Evolutionary conservation across 2,113 vertebrate genomes (phyloP).

Genomic region (Suricata suricatta): DNA sequence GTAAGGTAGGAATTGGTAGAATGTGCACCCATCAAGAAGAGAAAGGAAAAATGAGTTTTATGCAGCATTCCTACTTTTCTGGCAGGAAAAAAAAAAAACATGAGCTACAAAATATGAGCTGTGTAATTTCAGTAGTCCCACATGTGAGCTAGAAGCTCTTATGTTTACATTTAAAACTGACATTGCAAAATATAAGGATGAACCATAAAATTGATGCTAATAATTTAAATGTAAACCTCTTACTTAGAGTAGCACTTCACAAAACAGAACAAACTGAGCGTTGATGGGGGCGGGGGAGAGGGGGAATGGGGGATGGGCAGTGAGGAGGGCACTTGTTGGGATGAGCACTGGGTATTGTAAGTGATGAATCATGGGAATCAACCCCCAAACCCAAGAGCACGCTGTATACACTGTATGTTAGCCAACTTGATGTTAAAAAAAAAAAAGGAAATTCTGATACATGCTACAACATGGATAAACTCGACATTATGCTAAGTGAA

Average conservation of each 20-base stretch:
- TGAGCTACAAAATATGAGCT: rapidly evolving
- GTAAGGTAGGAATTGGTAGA: background rate
- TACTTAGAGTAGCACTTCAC: background rate
- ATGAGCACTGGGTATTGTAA: no score
- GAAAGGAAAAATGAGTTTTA: background rate
- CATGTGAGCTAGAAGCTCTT: background rate
- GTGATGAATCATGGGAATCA: no score
- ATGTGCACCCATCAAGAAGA: background rate
- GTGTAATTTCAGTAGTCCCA: background rate
- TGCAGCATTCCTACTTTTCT: background rate
- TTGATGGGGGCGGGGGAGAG: no score
- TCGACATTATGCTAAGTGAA: no score
- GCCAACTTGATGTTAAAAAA: no score
- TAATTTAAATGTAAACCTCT: background rate
- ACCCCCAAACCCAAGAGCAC: no score
- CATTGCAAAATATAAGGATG: background rate
- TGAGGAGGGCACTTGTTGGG: no score
- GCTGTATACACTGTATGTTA: no score
- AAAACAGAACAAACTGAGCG: background rate
- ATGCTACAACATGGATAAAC: no score
- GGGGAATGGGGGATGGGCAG: no score
- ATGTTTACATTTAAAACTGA: background rate
- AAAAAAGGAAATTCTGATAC: no score
- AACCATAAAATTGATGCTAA: background rate
- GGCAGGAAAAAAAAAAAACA: background rate